phyloP scores from a whole-genome alignment of 2,888 invertebrate genomes.

The Drymonia ruficornis region DNA sequence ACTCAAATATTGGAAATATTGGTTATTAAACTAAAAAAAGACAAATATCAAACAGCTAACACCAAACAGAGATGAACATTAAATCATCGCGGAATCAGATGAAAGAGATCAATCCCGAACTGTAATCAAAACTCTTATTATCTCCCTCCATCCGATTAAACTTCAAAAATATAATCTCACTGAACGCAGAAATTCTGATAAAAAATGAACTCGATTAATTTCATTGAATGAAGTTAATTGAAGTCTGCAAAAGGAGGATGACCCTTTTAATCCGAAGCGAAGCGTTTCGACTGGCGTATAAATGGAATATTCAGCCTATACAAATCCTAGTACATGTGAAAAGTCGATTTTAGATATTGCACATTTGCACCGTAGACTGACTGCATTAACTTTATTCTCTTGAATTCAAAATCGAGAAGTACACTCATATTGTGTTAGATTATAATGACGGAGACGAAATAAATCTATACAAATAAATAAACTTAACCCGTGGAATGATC shows the following conservation, averaged over 20 bases:
- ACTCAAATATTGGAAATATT: no score
- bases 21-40: no score
- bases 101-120: not conserved
- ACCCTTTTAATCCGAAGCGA: conserved; percentile 22
- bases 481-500: no score
- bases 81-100: no score
- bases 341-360: not conserved
- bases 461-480: no score
- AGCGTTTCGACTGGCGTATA: conserved; percentile 12
- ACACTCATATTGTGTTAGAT: no score
- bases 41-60: no score
- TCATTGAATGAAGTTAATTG: conserved; percentile 27
- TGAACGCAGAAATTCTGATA: conserved; percentile 12
- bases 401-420: no score
- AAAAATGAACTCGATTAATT: conserved; percentile 30
- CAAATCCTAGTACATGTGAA: conserved; percentile 15
- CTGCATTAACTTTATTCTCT: no score
- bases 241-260: conserved; percentile 16
- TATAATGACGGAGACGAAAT: no score
- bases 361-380: not conserved
- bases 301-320: conserved; percentile 24
- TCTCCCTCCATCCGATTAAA: not conserved
- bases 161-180: not conserved
- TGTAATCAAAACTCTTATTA: conserved; percentile 1
- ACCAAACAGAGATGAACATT: no score